phyloP scores from a whole-genome alignment of 2,888 invertebrate genomes.

The Elysia crispata region DNA sequence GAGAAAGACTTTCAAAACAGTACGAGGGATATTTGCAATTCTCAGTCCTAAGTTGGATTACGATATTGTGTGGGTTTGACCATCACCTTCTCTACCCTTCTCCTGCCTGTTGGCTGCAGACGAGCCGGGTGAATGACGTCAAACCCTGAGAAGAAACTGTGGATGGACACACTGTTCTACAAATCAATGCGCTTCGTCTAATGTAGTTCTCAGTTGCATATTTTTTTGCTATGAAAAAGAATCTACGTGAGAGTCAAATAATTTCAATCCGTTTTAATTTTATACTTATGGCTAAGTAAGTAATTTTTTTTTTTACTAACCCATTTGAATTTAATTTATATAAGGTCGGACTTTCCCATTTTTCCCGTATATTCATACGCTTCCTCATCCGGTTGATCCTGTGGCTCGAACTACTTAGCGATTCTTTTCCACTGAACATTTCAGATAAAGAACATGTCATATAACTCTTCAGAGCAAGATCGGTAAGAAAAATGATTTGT shows the following conservation, averaged over 20 bases:
- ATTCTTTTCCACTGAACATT: constrained; percentile 70
- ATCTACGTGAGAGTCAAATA: not conserved
- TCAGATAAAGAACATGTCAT: constrained; percentile 72
- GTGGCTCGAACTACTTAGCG: constrained; percentile 59
- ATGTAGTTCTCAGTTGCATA: not conserved
- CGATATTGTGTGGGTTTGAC: no score
- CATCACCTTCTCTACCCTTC: no score
- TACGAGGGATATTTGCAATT: no score
- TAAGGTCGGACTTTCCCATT: not conserved
- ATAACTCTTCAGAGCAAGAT: constrained; percentile 65
- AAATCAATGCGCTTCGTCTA: not conserved
- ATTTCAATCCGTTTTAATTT: no score
- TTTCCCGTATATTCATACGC: constrained; percentile 45
- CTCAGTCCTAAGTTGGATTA: no score
- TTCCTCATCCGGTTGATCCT: constrained; percentile 41
- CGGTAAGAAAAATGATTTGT: constrained; percentile 52
- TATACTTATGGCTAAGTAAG: not conserved
- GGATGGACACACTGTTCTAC: constrained; percentile 1
- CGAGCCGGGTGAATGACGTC: constrained; percentile 27
- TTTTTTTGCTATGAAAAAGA: not conserved
- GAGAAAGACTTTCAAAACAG: no score
- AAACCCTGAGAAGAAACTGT: not conserved
- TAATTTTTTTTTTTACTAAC: not conserved
- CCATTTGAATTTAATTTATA: not conserved
- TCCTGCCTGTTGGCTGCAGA: no score